Conservation (phyloP, 2,113 vertebrate genomes). For the Centropus bengalensis region DNA sequence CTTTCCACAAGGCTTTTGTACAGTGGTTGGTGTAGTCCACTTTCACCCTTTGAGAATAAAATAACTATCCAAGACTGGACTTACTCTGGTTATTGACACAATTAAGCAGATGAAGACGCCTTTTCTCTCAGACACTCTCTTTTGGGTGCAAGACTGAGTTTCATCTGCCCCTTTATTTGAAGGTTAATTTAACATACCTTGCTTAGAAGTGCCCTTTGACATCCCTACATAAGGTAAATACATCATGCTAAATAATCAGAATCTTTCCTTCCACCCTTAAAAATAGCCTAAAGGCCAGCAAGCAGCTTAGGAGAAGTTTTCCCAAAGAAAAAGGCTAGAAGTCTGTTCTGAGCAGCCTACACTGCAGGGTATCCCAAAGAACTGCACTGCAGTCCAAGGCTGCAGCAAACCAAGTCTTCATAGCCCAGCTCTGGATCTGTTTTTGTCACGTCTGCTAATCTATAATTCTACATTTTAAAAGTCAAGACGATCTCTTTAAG, state of each 20-base stretch:
- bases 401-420: neutral
- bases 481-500: neutral
- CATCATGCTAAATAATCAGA: neutral
- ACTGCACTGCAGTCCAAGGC: neutral
- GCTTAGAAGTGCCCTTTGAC: neutral
- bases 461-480: neutral
- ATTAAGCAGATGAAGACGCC: neutral
- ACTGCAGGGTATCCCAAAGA: neutral
- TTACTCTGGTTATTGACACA: neutral
- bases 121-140: neutral
- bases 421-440: neutral
- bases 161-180: neutral
- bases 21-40: neutral
- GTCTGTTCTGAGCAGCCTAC: neutral
- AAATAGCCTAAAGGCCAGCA: neutral
- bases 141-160: neutral
- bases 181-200: neutral
- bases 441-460: neutral
- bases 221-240: neutral
- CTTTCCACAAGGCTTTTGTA: neutral
- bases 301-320: neutral
- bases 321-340: fast-evolving
- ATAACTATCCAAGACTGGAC: neutral
- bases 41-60: neutral
- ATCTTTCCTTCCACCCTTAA: neutral